Base-by-base conservation (phyloP, 1,140 invertebrate genomes). In the Ruditapes philippinarum region DNA sequence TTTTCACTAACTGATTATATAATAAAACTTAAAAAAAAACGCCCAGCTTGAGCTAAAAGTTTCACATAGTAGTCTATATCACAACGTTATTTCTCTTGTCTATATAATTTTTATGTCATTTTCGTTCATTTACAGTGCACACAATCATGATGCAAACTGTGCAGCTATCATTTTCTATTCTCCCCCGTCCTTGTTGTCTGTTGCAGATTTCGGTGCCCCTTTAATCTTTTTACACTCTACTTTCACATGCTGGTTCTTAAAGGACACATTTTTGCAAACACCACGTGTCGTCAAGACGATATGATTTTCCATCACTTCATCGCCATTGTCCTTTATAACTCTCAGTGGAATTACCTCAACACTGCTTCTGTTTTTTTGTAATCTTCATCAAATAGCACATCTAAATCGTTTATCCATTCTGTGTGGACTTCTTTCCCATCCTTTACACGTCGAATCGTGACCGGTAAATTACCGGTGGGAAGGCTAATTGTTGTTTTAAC, bases 211-310 rank as follows among this genome's bases (percentile, higher is more conserved):
- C 28, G 83, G 70, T 1, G 54, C 45, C 9, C 28, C 38, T 11
- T 9, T n/a, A 17, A 88, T 57, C 11, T 33, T 28, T 0, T 45
- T 36, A 40, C 78, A 80, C 38, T 88, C 60, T n/a, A 88, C 87
- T 57, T 82, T 22, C 40, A 88, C 87, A 40, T 88, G 87, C 28
- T 88, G 87, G 36, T 88, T 88, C 68, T 73, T 88, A 11, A 38
- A 88, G 0, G 76, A 68, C n/a, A 81, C 45, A 25, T 81, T 74
- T 31, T 42, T 88, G n/a, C 87, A 88, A 3, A 82, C 65, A 31
- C 87, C 87, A 74, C 68, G 76, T 25, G 87, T 85, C 17, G 82
- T 85, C 33, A 85, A 57, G 19, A 57, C 68, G 19, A 85, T 28
- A 3, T 25, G 19, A 31, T 74, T 76, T 14, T 36, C 70, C n/a